Evolutionary conservation across 2,888 invertebrate species (phyloP), one percentile per base, ranked within the genome.

Genomic region (Phyto melanocephala): DNA sequence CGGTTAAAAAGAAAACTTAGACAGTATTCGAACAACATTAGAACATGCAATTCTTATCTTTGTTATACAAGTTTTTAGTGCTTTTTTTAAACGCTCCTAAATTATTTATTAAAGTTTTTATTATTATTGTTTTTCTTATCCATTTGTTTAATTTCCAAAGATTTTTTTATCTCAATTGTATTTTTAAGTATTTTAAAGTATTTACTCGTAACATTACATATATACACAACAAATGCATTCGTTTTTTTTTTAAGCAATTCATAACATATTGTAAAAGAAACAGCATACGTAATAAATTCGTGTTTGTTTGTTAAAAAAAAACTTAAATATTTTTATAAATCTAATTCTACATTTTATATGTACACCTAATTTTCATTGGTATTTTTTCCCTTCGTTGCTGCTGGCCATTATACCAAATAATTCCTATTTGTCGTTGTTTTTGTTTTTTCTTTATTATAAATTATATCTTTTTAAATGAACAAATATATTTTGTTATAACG

Each of bases 361-460:
- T n/a, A n/a, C n/a, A n/a, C n/a, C 35, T 60, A 15, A 24, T 37
- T 56, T 17, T 11, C 45, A 50, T 60, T 67, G 8, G 52, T n/a
- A 17, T 63, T 28, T 71, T 40, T 54, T 11, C n/a, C 40, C 40
- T 28, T 35, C 17, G 20, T 45, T 70, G 28, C 63, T 63, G 42
- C 33, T 54, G 62, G 1, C 11, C 35, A n/a, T 75, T 24, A 35
- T 10, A 17, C 17, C 4, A 54, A 17, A 13, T 4, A 45, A 45
- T 22, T 42, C 6, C 24, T 13, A 67, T n/a, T 74, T 68, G 15
- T 54, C 17, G 54, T 54, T 33, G 37, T 47, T 58, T 35, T 63
- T 78, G 35, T 50, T 70, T 37, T 20, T 63, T 56, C 58, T 52
- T 60, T 62, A 35, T 33, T 10, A 20, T 11, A 4, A 52, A 35